A percentile compares a stretch with the other conserved stretches of the same genome.
Conservation (phyloP, 2,113 vertebrate species). For the Glaucidium brasilianum region DNA sequence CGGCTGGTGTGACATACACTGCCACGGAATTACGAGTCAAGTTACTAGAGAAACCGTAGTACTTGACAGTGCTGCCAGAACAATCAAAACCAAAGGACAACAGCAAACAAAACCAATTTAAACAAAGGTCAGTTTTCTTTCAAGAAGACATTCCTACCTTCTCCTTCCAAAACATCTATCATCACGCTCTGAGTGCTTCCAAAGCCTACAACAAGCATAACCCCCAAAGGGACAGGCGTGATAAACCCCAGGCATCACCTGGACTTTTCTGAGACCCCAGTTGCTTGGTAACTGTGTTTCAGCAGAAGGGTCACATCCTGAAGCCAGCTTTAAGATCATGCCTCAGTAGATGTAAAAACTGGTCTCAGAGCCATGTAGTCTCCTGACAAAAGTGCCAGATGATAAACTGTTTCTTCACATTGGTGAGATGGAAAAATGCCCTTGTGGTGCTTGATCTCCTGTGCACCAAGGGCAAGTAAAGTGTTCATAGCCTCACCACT, state of each 20-base stretch:
- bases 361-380: neutral
- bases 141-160: neutral
- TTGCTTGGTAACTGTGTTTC: neutral
- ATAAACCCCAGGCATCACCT: neutral
- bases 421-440: neutral
- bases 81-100: neutral
- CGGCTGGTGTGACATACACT: accelerated
- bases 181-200: neutral
- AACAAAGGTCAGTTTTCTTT: neutral
- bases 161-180: neutral
- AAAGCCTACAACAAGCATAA: neutral
- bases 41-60: neutral
- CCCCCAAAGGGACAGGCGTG: accelerated
- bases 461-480: neutral
- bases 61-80: neutral
- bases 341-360: neutral
- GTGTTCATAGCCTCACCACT: neutral
- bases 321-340: neutral
- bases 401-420: neutral
- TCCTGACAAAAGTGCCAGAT: neutral
- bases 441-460: neutral
- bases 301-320: neutral
- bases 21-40: neutral
- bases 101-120: neutral
- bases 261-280: neutral